A percentile compares a stretch with the other conserved stretches of the same genome.
Conservation (phyloP, 2,888 invertebrate genomes). For the Acronicta psi region DNA sequence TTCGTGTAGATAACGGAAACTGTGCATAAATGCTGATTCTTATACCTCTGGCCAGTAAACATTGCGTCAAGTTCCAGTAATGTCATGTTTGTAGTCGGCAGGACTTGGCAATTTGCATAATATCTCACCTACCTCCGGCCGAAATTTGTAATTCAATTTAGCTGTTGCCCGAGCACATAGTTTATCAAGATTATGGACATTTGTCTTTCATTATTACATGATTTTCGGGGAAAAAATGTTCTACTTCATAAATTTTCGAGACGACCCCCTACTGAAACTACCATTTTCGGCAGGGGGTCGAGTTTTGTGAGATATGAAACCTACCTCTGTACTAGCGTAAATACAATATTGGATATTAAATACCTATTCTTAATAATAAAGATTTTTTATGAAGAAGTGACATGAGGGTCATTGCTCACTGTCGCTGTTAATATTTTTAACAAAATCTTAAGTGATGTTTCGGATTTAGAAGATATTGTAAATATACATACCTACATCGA, state of each 20-base stretch:
- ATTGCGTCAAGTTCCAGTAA: conserved; percentile 48
- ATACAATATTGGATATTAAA: conserved; percentile 46
- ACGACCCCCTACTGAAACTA: conserved; percentile 29
- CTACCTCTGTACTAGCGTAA: conserved; percentile 16
- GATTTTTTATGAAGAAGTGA: conserved; percentile 23
- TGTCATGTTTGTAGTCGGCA: conserved; percentile 56
- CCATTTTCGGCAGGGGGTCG: conserved; percentile 33
- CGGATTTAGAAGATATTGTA: too few species aligned
- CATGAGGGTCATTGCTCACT: conserved; percentile 1
- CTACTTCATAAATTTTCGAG: conserved; percentile 48
- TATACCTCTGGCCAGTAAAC: conserved; percentile 42
- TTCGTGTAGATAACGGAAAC: conserved; percentile 25
- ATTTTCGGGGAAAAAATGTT: conserved; percentile 44
- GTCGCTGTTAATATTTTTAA: background rate
- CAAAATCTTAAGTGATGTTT: background rate
- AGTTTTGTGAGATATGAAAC: conserved; percentile 43
- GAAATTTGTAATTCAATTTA: conserved; percentile 75
- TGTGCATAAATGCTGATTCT: conserved; percentile 23
- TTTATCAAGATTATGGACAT: conserved; percentile 64
- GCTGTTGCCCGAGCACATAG: conserved; percentile 64
- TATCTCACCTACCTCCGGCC: conserved; percentile 67
- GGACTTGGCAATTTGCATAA: conserved; percentile 72
- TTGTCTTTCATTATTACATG: conserved; percentile 57
- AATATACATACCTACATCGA: too few species aligned
- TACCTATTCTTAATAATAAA: conserved; percentile 36